A percentile compares a stretch with the other conserved stretches of the same genome.
Conservation (phyloP, 2,113 vertebrate genomes). For the Phalacrocorax aristotelis region DNA sequence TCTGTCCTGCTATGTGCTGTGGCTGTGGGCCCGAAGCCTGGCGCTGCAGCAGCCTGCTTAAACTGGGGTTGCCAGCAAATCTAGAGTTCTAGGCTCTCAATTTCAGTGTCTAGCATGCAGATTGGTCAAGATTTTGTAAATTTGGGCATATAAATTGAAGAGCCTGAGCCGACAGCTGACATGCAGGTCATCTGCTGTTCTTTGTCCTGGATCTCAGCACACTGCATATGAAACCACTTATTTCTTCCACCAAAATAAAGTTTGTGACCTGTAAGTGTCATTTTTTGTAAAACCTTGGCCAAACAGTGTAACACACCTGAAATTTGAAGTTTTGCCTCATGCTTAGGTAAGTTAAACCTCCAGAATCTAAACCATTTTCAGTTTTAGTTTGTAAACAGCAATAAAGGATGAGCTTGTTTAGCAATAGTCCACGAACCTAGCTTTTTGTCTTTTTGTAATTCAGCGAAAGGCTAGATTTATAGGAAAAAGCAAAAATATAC, state of each 20-base stretch:
- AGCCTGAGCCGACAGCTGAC: neutral
- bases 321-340: neutral
- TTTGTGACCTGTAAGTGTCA: neutral
- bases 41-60: neutral
- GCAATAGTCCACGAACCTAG: neutral
- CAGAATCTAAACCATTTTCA: neutral
- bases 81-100: neutral
- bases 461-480: neutral
- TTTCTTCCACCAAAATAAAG: neutral
- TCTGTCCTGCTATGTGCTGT: neutral
- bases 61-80: neutral
- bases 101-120: neutral
- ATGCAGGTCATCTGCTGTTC: neutral
- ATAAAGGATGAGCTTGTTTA: neutral
- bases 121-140: neutral
- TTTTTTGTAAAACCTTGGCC: neutral
- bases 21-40: neutral
- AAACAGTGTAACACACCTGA: neutral
- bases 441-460: neutral
- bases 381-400: neutral
- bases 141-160: neutral
- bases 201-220: neutral
- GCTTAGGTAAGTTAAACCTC: neutral
- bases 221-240: neutral
- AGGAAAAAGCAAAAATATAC: neutral